phyloP scores from a whole-genome alignment of 2,113 vertebrate species.

The Cyanoramphus novaezelandiae region DNA sequence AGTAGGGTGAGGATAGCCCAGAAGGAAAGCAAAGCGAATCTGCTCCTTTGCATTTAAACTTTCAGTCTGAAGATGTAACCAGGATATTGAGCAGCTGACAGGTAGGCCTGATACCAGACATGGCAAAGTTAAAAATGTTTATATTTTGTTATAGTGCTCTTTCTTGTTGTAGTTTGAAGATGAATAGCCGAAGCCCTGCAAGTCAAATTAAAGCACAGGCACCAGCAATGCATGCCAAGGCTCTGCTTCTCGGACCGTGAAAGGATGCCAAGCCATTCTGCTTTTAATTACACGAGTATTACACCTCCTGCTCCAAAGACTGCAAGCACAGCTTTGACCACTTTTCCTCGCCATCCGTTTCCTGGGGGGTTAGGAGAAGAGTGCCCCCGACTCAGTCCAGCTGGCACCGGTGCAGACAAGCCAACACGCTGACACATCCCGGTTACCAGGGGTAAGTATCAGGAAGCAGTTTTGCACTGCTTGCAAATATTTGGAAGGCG shows the following conservation, averaged over 20 bases:
- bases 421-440: fast-evolving
- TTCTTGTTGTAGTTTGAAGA: not conserved
- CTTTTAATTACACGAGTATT: not conserved
- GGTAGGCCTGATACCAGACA: not conserved
- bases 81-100: not conserved
- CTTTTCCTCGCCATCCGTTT: not conserved
- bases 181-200: not conserved
- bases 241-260: not conserved
- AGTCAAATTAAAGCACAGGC: not conserved
- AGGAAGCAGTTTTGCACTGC: not conserved
- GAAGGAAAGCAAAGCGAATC: not conserved
- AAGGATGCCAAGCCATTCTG: not conserved
- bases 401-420: not conserved
- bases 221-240: not conserved
- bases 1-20: not conserved
- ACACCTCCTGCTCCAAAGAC: not conserved
- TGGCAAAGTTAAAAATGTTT: not conserved
- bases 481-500: not conserved
- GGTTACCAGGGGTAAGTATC: not conserved
- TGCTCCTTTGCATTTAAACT: not conserved
- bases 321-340: not conserved
- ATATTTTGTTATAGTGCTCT: not conserved
- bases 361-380: not conserved
- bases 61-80: not conserved
- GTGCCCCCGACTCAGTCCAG: fast-evolving